Percentiles rank a stretch among this genome's conserved stretches.
Evolutionary conservation across 1,140 invertebrate genomes (phyloP).

Genomic region (Drosophila willistoni): DNA sequence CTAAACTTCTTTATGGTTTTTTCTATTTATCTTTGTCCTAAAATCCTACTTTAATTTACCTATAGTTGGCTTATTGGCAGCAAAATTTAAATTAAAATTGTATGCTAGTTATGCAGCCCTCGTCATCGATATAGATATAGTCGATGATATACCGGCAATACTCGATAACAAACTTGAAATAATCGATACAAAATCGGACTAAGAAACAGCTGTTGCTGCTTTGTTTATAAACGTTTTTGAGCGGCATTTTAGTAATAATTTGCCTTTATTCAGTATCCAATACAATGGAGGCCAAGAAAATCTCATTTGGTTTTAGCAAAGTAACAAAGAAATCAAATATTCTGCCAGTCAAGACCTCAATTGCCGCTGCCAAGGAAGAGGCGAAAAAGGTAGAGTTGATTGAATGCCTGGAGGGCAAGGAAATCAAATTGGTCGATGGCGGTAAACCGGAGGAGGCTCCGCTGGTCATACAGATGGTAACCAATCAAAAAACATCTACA

Average conservation of each 20-base stretch:
- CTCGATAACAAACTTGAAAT: neutral
- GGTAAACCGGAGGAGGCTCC: constrained; percentile 84
- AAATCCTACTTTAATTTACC: neutral
- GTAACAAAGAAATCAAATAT: constrained; percentile 86
- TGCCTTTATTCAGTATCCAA: neutral
- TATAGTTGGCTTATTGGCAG: constrained; percentile 7
- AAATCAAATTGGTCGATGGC: constrained; percentile 88
- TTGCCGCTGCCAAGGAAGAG: constrained; percentile 49
- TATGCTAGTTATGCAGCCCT: constrained; percentile 2
- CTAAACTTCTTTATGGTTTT: neutral
- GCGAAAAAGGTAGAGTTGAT: constrained; percentile 86
- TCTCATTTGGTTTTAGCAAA: constrained; percentile 90
- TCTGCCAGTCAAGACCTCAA: constrained; percentile 75
- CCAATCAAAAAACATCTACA: constrained; percentile 84
- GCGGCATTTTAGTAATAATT: constrained; percentile 29
- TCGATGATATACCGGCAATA: too few species aligned
- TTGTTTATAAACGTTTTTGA: constrained; percentile 67
- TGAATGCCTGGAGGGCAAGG: constrained; percentile 89
- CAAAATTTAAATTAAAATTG: constrained; percentile 6
- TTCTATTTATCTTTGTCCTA: neutral
- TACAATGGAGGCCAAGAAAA: constrained; percentile 86
- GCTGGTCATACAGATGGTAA: constrained; percentile 87
- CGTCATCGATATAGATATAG: neutral
- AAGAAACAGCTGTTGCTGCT: constrained; percentile 58
- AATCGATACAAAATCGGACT: too few species aligned